phyloP scores from a whole-genome alignment of 2,797 vertebrate species.

The Fratercula arctica region DNA sequence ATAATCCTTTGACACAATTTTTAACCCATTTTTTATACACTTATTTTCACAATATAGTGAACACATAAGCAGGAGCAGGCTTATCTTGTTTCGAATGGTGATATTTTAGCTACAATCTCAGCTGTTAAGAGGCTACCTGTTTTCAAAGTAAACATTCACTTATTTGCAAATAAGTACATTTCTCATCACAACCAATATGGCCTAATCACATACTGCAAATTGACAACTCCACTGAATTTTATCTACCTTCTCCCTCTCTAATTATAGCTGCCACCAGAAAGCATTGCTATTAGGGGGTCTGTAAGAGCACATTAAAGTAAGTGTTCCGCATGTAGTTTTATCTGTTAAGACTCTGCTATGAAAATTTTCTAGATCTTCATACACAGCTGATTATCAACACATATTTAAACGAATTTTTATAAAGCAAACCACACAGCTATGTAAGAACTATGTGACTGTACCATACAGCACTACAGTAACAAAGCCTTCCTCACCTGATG shows the following conservation, averaged over 20 bases:
- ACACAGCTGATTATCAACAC: neutral
- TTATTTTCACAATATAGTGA: neutral
- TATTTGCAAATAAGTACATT: neutral
- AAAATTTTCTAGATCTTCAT: neutral
- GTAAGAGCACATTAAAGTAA: neutral
- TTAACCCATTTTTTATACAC: neutral
- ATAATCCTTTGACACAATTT: neutral
- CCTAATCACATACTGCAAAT: neutral
- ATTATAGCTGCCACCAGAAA: neutral
- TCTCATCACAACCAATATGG: neutral
- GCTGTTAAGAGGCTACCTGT: neutral
- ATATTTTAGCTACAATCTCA: neutral
- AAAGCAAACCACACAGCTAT: neutral
- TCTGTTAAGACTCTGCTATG: neutral
- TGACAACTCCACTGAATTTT: neutral
- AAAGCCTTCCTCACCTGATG: constrained; percentile 7
- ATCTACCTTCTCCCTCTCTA: neutral
- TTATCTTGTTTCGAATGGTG: neutral
- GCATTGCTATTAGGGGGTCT: neutral
- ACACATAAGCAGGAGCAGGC: neutral
- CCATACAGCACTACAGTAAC: neutral
- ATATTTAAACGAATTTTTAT: neutral
- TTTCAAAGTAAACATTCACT: neutral
- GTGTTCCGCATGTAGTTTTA: neutral
- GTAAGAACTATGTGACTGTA: neutral